These are phyloP conservation scores for Bovichtus variegatus DNA, from an alignment of 2,797 vertebrate species.

Conservation along the genomic window DNA sequence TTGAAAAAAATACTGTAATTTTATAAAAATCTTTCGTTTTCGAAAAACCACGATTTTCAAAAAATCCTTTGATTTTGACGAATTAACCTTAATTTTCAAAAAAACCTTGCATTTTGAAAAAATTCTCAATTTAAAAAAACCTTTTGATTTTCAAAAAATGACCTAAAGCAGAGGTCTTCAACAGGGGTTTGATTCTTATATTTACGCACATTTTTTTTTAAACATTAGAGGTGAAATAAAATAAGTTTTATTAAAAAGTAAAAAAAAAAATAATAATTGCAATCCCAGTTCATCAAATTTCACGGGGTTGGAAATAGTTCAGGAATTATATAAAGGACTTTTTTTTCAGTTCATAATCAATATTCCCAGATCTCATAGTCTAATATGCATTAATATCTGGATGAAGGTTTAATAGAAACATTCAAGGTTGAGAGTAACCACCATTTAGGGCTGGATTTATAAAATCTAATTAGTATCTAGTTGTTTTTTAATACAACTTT, in stretches of 20 bases:
- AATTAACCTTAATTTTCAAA: too few relatives aligned
- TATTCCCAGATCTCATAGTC: neutral
- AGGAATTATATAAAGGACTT: neutral
- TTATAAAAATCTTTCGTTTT: too few relatives aligned
- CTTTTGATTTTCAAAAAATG: too few relatives aligned
- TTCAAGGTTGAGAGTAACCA: neutral
- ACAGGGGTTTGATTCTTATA: neutral
- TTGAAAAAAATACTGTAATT: too few relatives aligned
- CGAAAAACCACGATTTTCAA: too few relatives aligned
- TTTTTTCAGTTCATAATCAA: neutral
- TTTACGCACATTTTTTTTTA: neutral
- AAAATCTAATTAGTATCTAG: neutral
- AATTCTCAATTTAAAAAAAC: too few relatives aligned
- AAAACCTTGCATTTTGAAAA: too few relatives aligned
- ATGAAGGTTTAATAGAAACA: neutral
- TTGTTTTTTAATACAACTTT: neutral
- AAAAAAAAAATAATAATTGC: too few relatives aligned
- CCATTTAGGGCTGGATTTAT: neutral
- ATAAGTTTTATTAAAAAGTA: neutral
- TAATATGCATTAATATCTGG: neutral
- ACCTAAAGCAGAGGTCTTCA: too few relatives aligned
- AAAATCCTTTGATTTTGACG: too few relatives aligned
- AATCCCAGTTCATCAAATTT: neutral
- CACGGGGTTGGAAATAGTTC: neutral
- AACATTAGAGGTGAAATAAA: neutral